Evolutionary conservation across 2,797 vertebrate species (phyloP).

Genomic region (Denticeps clupeoides): DNA sequence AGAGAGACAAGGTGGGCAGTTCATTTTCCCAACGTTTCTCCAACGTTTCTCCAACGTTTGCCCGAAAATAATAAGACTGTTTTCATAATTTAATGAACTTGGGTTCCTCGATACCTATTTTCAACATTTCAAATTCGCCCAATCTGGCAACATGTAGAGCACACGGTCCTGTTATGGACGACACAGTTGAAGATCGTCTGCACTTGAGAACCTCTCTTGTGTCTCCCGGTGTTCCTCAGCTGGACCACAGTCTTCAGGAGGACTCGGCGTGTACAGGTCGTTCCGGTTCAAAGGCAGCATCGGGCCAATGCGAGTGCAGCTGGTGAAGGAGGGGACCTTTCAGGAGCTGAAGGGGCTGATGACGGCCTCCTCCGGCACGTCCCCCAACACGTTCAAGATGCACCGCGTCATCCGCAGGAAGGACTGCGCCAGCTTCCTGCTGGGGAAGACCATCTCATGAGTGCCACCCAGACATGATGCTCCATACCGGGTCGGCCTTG

Average conservation of each 20-base stretch:
- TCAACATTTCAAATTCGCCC: too few relatives aligned
- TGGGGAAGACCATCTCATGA: slow-evolving; percentile 69
- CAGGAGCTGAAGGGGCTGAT: slow-evolving; percentile 51
- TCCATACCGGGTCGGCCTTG: too few relatives aligned
- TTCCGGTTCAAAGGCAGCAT: slow-evolving; percentile 83
- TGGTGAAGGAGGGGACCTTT: slow-evolving; percentile 64
- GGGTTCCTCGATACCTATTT: too few relatives aligned
- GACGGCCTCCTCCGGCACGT: slow-evolving; percentile 39
- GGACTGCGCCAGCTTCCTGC: slow-evolving; percentile 60
- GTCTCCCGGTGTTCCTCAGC: too few relatives aligned
- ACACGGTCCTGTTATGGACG: too few relatives aligned
- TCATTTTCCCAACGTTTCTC: too few relatives aligned
- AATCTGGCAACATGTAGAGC: too few relatives aligned
- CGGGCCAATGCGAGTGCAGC: slow-evolving; percentile 76
- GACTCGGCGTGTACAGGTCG: slow-evolving; percentile 69
- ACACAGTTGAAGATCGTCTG: neutral
- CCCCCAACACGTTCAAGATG: slow-evolving; percentile 64
- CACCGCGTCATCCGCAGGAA: slow-evolving; percentile 65
- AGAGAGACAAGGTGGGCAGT: slow-evolving; percentile 72
- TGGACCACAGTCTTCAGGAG: slow-evolving; percentile 81
- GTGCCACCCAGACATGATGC: neutral
- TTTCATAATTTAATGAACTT: too few relatives aligned
- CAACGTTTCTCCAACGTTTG: too few relatives aligned
- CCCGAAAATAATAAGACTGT: too few relatives aligned
- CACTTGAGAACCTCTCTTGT: neutral